These are phyloP conservation scores for Stictonetta naevosa DNA, from an alignment of 2,113 vertebrate species.

Conservation along the genomic window DNA sequence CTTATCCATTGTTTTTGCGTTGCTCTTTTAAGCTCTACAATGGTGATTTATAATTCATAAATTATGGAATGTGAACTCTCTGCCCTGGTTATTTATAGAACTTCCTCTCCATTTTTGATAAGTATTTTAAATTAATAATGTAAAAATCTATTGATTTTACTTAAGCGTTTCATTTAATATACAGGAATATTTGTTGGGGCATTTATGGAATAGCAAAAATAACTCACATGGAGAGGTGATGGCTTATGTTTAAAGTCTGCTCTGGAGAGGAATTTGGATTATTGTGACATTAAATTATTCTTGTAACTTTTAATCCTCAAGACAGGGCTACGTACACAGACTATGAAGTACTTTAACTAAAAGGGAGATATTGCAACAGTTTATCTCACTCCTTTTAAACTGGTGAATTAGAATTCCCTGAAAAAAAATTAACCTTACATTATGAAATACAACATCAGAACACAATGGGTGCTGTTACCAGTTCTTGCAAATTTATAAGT, in stretches of 20 bases:
- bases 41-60: conserved; percentile 51
- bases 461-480: not conserved
- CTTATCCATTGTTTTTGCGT: not conserved
- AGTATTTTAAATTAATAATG: conserved; percentile 64
- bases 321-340: not conserved
- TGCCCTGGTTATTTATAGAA: conserved; percentile 49
- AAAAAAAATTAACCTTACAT: not conserved
- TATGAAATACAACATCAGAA: not conserved
- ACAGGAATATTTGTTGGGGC: not conserved
- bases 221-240: not conserved
- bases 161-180: conserved; percentile 52
- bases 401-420: not conserved
- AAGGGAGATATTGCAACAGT: not conserved
- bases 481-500: not conserved
- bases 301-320: not conserved
- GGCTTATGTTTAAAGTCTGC: not conserved
- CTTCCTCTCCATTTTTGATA: conserved; percentile 2
- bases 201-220: conserved; percentile 46
- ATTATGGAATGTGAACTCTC: conserved; percentile 7
- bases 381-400: not conserved
- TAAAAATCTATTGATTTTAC: conserved; percentile 59
- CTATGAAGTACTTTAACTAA: not conserved
- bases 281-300: not conserved
- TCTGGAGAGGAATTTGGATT: not conserved
- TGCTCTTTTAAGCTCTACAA: not conserved